Evolutionary conservation across 1,140 invertebrate species (phyloP), one percentile per base, ranked within the genome.

Genomic region (Drosophila ercepeae): DNA sequence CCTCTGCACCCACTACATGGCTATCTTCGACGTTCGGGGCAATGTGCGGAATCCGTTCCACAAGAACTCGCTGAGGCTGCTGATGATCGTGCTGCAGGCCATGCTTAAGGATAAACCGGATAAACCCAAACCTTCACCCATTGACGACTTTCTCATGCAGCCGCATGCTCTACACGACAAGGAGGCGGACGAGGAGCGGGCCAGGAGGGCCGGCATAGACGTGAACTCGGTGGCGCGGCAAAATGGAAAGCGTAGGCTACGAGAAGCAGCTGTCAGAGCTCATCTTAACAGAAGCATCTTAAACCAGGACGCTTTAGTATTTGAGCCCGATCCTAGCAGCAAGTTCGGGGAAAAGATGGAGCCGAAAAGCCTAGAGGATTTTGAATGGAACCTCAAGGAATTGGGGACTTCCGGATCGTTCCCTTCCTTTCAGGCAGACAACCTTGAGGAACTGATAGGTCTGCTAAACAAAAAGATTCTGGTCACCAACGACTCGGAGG

Each of bases 11-110:
- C 14, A 52, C 0, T 75, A 50, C 27, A 25, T 42, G 32, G 23
- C 21, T 4, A 55, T 81, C 14, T 81, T 81, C 1, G 77, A 81
- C 29, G 11, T 13, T 3, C 11, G 51, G 0, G 63, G 63, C 4
- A 78, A 78, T 11, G 1, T 78, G 5, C 50, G 58, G 0, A 45
- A 29, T 54, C 75, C 70, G 19, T 52, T 51, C 11, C 16, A 13
- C 7, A 41, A 52, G 3, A 21, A 70, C 4, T 14, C 58, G 0
- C 29, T 78, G 39, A 1, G 23, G 14, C 21, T 44, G 2, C 53
- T 78, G 8, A 11, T 78, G 7, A 6, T 4, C 0, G 3, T 63
- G 18, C 16, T 78, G 18, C 63, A 63, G 11, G 4, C 6, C 6
- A 16, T 59, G 42, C 25, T 78, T 1, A 25, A 4, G 11, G 6